These are phyloP conservation scores for Lithophane ornitopus DNA, from an alignment of 2,888 invertebrate genomes.

Conservation along the genomic window DNA sequence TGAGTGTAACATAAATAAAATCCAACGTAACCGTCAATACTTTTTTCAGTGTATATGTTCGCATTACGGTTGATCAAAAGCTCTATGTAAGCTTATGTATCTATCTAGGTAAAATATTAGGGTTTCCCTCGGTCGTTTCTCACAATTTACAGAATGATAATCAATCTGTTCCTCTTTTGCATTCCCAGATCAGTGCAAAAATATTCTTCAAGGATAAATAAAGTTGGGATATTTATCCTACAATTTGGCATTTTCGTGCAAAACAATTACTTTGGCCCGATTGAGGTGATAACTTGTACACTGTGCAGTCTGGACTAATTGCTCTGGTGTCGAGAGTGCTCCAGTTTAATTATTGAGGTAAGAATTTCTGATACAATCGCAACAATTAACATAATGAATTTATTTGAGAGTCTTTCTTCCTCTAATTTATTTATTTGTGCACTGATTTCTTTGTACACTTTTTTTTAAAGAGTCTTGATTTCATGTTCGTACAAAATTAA, in stretches of 20 bases:
- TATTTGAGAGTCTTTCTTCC: conserved; percentile 48
- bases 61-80: not conserved
- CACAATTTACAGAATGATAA: conserved; percentile 2
- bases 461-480: not conserved
- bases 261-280: conserved; percentile 83
- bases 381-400: conserved; percentile 69
- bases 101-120: not conserved
- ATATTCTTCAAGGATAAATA: conserved; percentile 59
- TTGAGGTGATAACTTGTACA: conserved; percentile 74
- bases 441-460: conserved; percentile 24
- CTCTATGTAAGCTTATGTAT: not conserved
- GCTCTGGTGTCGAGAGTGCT: conserved; percentile 61
- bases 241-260: conserved; percentile 76
- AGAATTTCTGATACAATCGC: conserved; percentile 61
- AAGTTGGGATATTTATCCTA: conserved; percentile 72
- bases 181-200: conserved; percentile 26
- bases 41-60: not conserved
- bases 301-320: conserved; percentile 59
- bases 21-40: not conserved
- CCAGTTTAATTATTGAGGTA: conserved; percentile 74
- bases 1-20: conserved; percentile 21
- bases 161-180: not conserved
- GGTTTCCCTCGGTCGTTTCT: not conserved
- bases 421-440: conserved; percentile 50
- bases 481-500: not conserved